These are phyloP conservation scores for Poeciliopsis gracilis DNA, from an alignment of 2,797 vertebrate species.

Conservation along the genomic window DNA sequence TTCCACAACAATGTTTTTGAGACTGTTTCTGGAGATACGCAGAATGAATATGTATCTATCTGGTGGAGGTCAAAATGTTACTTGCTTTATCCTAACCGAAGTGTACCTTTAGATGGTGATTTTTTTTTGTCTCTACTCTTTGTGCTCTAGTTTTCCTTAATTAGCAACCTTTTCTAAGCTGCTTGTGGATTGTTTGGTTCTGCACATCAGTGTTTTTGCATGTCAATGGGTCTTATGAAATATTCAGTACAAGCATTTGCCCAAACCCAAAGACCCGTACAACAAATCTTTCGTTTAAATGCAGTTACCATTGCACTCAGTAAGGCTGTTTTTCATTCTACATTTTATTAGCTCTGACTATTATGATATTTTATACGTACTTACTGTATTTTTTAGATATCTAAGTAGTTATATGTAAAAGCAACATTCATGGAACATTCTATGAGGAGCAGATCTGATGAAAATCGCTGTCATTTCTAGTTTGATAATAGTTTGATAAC, in stretches of 20 bases:
- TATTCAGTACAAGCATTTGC: not conserved
- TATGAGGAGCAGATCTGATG: not conserved
- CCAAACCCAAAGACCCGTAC: not conserved
- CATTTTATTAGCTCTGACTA: not conserved
- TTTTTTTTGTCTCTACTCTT: not conserved
- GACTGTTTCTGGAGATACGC: not conserved
- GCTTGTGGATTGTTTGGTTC: not conserved
- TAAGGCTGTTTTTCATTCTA: not conserved
- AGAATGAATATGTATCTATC: not conserved
- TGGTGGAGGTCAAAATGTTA: not conserved
- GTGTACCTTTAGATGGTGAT: not conserved
- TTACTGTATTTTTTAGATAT: not conserved
- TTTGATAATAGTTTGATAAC: not conserved
- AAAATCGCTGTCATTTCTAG: not conserved
- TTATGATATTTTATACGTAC: not conserved
- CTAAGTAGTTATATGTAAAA: not conserved
- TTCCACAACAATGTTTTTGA: not conserved
- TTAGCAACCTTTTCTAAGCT: not conserved
- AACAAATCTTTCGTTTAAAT: not conserved
- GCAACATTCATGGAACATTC: not conserved
- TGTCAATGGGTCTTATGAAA: not conserved
- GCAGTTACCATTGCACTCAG: not conserved
- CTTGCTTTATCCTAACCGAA: not conserved
- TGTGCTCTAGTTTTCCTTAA: not conserved
- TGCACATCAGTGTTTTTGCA: not conserved